A percentile compares a stretch with the other conserved stretches of the same genome.
phyloP scores from a whole-genome alignment of 2,888 invertebrate genomes.

The Campoplex capitator region DNA sequence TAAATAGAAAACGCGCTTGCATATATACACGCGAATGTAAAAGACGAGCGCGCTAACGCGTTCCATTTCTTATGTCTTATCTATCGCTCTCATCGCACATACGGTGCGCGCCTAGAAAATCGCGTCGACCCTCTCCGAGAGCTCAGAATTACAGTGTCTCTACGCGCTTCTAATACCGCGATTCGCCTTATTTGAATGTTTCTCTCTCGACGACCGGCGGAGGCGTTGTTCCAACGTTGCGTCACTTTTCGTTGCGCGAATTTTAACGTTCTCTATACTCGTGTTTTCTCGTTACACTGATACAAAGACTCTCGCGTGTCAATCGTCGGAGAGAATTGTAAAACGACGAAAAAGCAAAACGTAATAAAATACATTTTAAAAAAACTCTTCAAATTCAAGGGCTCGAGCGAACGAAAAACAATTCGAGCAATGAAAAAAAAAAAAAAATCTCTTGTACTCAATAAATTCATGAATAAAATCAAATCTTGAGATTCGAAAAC shows the following conservation, averaged over 20 bases:
- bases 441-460: not conserved
- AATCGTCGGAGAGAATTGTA: not conserved
- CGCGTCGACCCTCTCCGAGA: conserved; percentile 60
- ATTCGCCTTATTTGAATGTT: conserved; percentile 70
- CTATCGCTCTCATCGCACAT: conserved; percentile 68
- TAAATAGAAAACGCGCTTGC: conserved; percentile 35
- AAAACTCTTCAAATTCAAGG: not conserved
- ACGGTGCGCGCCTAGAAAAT: conserved; percentile 60
- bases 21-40: conserved; percentile 30
- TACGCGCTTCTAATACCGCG: conserved; percentile 44
- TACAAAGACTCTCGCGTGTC: conserved; percentile 27
- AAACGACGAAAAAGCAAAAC: not conserved
- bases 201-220: conserved; percentile 51
- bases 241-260: conserved; percentile 66
- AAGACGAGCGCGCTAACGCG: conserved; percentile 64
- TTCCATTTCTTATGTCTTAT: conserved; percentile 69
- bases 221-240: conserved; percentile 71
- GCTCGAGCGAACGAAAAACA: not conserved
- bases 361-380: too few species aligned
- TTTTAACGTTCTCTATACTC: conserved; percentile 41
- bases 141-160: conserved; percentile 40
- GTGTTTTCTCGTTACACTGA: conserved; percentile 11
- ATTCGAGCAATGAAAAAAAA: not conserved
- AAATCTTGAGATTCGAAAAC: not conserved
- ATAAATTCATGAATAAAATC: not conserved